phyloP scores from a whole-genome alignment of 2,797 vertebrate genomes.

The Furcifer pardalis region DNA sequence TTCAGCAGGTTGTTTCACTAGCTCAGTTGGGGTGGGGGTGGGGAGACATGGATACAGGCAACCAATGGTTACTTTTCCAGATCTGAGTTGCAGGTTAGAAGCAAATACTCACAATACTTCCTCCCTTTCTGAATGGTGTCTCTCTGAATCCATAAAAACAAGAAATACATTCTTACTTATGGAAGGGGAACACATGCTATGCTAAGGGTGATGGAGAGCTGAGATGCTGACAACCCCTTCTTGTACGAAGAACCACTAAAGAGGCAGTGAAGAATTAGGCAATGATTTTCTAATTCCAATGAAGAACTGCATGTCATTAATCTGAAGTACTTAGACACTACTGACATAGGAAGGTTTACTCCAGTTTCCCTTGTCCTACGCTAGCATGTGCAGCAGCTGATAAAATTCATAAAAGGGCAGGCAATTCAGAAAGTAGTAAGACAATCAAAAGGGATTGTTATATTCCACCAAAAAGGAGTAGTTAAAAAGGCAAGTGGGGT shows the following conservation, averaged over 20 bases:
- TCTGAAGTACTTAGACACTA: slow-evolving; percentile 63
- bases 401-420: slow-evolving; percentile 59
- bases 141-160: background rate
- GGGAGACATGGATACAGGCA: background rate
- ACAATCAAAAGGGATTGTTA: slow-evolving; percentile 59
- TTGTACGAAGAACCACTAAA: background rate
- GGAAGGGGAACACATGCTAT: background rate
- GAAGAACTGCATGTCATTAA: slow-evolving; percentile 34
- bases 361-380: slow-evolving; percentile 29
- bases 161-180: slow-evolving; percentile 11
- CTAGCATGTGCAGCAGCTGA: slow-evolving; percentile 53
- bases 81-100: background rate
- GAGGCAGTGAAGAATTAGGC: background rate
- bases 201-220: background rate
- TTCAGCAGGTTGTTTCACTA: background rate
- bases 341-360: slow-evolving; percentile 61
- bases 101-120: slow-evolving; percentile 3
- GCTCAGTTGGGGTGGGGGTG: too few species aligned
- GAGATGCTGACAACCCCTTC: fast-evolving
- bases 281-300: slow-evolving; percentile 1
- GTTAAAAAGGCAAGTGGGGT: slow-evolving; percentile 65
- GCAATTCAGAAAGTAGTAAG: slow-evolving; percentile 50
- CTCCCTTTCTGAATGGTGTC: background rate
- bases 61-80: background rate
- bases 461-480: slow-evolving; percentile 59